phyloP scores from a whole-genome alignment of 2,797 vertebrate species.

The Lagodon rhomboides region DNA sequence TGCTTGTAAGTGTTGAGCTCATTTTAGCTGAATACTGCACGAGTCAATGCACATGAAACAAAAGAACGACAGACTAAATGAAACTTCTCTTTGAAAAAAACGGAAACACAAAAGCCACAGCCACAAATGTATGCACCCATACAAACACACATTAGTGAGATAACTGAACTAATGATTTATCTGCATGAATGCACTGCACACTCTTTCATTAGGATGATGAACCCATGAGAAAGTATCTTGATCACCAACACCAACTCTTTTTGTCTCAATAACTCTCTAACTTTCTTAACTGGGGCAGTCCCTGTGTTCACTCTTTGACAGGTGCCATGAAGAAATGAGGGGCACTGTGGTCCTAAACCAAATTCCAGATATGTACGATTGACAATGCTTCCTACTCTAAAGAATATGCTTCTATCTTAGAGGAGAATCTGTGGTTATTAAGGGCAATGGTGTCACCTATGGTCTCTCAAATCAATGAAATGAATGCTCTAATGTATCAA shows the following conservation, averaged over 20 bases:
- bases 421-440: neutral
- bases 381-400: conserved; percentile 1
- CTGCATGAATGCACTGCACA: too few relatives aligned
- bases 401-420: neutral
- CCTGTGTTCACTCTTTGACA: conserved; percentile 33
- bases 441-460: conserved; percentile 15
- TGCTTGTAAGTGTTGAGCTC: neutral
- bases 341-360: conserved; percentile 26
- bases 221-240: neutral
- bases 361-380: conserved; percentile 13
- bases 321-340: conserved; percentile 52
- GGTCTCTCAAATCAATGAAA: conserved; percentile 30
- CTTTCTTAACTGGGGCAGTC: conserved; percentile 33
- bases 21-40: neutral
- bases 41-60: neutral
- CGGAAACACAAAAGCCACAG: conserved; percentile 21
- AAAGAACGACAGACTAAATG: neutral
- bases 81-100: conserved; percentile 15
- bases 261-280: neutral
- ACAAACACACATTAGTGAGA: neutral
- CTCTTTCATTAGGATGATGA: neutral
- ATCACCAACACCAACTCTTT: neutral
- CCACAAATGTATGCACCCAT: neutral
- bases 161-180: neutral
- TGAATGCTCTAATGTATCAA: conserved; percentile 7